Conservation (phyloP, 2,113 vertebrate genomes). For the Cygnus atratus region DNA sequence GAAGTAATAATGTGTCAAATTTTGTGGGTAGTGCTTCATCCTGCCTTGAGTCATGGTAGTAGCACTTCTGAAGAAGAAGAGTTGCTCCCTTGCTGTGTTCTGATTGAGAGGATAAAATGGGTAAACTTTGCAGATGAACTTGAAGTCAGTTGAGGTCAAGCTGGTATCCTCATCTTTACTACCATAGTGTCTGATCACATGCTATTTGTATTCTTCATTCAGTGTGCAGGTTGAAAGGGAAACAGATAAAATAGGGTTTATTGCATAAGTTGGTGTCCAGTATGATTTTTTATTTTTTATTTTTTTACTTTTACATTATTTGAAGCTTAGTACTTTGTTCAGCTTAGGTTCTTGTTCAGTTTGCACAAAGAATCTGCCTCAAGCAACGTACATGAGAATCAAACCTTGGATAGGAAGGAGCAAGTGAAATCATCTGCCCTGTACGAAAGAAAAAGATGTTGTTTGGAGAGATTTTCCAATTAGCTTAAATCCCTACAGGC, state of each 20-base stretch:
- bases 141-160: background rate
- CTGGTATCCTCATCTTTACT: background rate
- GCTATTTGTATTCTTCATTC: background rate
- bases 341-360: background rate
- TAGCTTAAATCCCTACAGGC: background rate
- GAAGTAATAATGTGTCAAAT: background rate
- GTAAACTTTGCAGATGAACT: rapidly evolving
- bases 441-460: background rate
- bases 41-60: background rate
- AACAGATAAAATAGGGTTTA: background rate
- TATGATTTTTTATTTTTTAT: background rate
- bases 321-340: background rate
- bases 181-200: background rate
- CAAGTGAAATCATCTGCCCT: background rate
- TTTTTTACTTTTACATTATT: background rate
- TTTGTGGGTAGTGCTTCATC: background rate
- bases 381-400: background rate
- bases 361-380: background rate
- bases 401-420: background rate
- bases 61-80: rapidly evolving
- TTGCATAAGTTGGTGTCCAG: background rate
- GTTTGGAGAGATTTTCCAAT: background rate
- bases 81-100: background rate
- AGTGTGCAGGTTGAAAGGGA: background rate
- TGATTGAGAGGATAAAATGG: background rate